Percentiles rank a stretch among this genome's conserved stretches.
phyloP scores from a whole-genome alignment of 2,113 vertebrate species.

The Chaenocephalus aceratus region DNA sequence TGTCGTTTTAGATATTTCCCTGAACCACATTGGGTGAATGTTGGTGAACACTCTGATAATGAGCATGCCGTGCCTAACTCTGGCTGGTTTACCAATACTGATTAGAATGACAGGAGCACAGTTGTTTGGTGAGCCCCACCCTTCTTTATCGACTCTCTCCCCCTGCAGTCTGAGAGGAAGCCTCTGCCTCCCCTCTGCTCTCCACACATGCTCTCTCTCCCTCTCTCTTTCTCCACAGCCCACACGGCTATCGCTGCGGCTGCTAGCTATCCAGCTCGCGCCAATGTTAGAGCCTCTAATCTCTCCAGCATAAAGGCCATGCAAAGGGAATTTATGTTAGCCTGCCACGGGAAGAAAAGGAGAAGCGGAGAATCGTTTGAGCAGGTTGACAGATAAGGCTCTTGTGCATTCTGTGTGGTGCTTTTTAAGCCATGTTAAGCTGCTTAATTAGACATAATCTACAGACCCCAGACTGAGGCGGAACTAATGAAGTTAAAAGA shows the following conservation, averaged over 20 bases:
- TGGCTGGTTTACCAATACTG: slow-evolving; percentile 8
- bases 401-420: slow-evolving; percentile 82
- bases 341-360: slow-evolving; percentile 76
- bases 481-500: slow-evolving; percentile 86
- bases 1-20: slow-evolving; percentile 1
- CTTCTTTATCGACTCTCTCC: slow-evolving; percentile 58
- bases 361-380: slow-evolving; percentile 82
- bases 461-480: slow-evolving; percentile 83
- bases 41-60: slow-evolving; percentile 15
- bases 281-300: slow-evolving; percentile 78
- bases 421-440: slow-evolving; percentile 85
- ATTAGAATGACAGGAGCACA: slow-evolving; percentile 42
- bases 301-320: slow-evolving; percentile 77
- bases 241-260: slow-evolving; percentile 53
- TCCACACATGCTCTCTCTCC: slow-evolving; percentile 52
- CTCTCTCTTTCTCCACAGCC: slow-evolving; percentile 29
- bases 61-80: slow-evolving; percentile 27
- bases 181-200: slow-evolving; percentile 14
- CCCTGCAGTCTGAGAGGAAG: slow-evolving; percentile 65
- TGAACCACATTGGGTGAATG: not conserved
- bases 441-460: slow-evolving; percentile 89
- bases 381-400: slow-evolving; percentile 86
- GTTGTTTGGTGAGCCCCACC: slow-evolving; percentile 62
- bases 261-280: slow-evolving; percentile 67
- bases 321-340: slow-evolving; percentile 78